A percentile compares a stretch with the other conserved stretches of the same genome.
phyloP scores from a whole-genome alignment of 2,888 invertebrate species.

The Idaea aversata region DNA sequence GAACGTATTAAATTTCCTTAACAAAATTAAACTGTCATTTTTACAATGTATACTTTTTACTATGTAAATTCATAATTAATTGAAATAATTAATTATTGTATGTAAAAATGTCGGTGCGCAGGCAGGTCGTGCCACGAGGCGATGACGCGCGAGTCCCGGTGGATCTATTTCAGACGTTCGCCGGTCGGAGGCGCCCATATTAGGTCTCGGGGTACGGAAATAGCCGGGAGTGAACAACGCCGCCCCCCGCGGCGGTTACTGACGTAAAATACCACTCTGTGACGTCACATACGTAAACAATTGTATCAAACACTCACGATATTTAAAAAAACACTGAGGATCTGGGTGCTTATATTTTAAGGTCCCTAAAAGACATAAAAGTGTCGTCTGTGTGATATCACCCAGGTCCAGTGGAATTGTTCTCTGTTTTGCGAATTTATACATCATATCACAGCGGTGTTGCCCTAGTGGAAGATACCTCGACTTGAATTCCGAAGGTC shows the following conservation, averaged over 20 bases:
- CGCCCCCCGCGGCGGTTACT: slow-evolving; percentile 50
- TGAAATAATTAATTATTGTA: neutral
- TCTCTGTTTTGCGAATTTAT: no score
- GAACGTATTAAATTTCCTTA: neutral
- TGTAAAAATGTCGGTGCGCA: slow-evolving; percentile 8
- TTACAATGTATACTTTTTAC: neutral
- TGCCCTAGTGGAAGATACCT: no score
- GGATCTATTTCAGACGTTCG: slow-evolving; percentile 66
- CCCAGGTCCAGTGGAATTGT: no score
- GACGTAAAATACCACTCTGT: slow-evolving; percentile 14
- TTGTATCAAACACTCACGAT: neutral
- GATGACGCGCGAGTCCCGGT: slow-evolving; percentile 46
- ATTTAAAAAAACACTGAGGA: no score
- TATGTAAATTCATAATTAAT: neutral
- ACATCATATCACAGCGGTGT: no score
- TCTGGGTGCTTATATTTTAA: no score
- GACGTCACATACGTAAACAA: slow-evolving; percentile 30
- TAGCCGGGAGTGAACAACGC: slow-evolving; percentile 48
- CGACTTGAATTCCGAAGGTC: no score
- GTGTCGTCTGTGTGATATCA: no score
- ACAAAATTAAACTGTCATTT: neutral
- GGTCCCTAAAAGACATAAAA: no score
- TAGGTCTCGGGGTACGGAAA: slow-evolving; percentile 71
- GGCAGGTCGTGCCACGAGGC: slow-evolving; percentile 16
- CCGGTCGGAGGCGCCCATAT: slow-evolving; percentile 75